Percentiles rank a stretch among this genome's conserved stretches.
Conservation (phyloP, 2,113 vertebrate genomes). For the Sakesphorus luctuosus region DNA sequence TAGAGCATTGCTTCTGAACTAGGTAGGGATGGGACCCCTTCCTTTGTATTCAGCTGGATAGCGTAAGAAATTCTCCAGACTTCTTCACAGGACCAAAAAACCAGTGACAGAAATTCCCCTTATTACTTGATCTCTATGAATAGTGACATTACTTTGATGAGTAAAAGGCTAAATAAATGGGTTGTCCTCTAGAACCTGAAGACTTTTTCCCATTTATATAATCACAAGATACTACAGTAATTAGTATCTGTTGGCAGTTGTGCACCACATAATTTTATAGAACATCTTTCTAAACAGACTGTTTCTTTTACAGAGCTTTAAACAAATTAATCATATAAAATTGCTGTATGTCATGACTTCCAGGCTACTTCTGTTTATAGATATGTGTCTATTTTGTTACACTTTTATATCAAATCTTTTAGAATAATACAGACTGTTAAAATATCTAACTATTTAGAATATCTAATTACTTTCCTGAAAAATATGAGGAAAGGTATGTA, state of each 20-base stretch:
- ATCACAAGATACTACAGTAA: background rate
- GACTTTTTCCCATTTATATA: background rate
- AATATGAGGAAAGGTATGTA: background rate
- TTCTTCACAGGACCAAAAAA: background rate
- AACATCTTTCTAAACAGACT: background rate
- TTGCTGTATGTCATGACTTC: background rate
- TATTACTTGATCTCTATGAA: background rate
- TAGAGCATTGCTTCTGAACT: background rate
- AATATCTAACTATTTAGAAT: background rate
- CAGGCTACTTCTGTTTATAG: background rate
- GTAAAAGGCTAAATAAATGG: background rate
- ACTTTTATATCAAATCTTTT: background rate
- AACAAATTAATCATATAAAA: background rate
- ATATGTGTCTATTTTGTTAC: background rate
- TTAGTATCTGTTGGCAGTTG: background rate
- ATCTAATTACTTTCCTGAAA: background rate
- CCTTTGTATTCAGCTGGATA: background rate
- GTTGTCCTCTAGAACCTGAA: background rate
- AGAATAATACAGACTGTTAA: background rate
- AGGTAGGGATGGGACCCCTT: background rate
- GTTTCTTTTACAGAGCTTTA: background rate
- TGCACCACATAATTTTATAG: background rate
- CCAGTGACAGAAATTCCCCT: background rate
- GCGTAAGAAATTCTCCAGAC: background rate
- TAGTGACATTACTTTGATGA: background rate